Evolutionary conservation across 2,888 invertebrate species (phyloP).

Genomic region (Ariolimax columbianus): DNA sequence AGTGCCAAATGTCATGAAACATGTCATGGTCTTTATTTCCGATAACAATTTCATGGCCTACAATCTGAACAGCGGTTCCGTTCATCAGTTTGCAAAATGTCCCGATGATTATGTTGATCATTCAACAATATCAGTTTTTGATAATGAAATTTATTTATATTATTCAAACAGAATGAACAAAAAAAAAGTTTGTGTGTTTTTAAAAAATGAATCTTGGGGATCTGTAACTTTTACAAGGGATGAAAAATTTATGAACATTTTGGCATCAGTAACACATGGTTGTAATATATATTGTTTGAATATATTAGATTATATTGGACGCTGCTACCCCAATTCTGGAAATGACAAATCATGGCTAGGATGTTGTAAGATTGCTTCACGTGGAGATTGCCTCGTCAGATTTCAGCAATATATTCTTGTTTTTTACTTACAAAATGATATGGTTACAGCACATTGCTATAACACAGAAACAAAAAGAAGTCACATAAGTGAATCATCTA

Average conservation of each 20-base stretch:
- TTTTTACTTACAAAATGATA: not conserved
- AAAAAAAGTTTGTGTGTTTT: no score
- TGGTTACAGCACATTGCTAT: not conserved
- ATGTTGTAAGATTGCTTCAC: not conserved
- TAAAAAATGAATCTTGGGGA: not conserved
- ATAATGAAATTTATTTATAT: not conserved
- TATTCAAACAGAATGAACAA: no score
- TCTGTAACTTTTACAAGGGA: not conserved
- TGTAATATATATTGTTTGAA: no score
- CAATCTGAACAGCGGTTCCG: not conserved
- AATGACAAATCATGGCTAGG: not conserved
- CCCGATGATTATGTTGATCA: no score
- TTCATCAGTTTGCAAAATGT: not conserved
- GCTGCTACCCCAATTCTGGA: not conserved
- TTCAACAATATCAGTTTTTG: not conserved
- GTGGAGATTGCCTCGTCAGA: not conserved
- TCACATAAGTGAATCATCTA: not conserved
- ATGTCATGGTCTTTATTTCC: constrained; percentile 8
- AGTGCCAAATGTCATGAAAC: not conserved
- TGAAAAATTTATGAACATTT: not conserved
- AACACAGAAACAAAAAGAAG: not conserved
- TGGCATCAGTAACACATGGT: no score
- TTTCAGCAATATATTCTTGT: not conserved
- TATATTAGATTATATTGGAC: no score
- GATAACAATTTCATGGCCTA: not conserved